Evolutionary conservation across 2,888 invertebrate species (phyloP), one percentile per base, ranked within the genome.

Genomic region (Drosophila imparisetae): DNA sequence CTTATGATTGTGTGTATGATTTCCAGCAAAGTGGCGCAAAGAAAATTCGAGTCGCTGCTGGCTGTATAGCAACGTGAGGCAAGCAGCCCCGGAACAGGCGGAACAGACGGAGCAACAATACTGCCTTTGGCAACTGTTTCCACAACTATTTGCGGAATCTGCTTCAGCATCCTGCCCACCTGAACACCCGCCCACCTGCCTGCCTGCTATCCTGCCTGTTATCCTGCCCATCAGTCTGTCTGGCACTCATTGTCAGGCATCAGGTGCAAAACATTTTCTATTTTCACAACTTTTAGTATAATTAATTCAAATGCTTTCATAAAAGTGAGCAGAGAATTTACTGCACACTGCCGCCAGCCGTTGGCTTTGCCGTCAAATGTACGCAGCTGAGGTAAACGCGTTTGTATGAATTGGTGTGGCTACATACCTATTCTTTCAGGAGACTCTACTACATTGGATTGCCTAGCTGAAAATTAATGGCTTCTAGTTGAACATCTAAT

Each of bases 261-360:
- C 87, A 89, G 86, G 80, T 89, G 87, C 75, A 88, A 81, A 89
- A 72, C 83, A 82, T 85, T 90, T 86, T 86, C 88, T 82, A 84
- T 84, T 88, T 79, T 84, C 86, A 88, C 86, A 84, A 86, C 89
- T 86, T 84, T 86, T 64, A 78, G 82, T 79, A 86, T 88, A 86
- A 88, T 86, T 86, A 86, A 86, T 89, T 89, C 87, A 89, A 89
- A 81, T 80, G 87, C 75, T 84, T 77, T 77, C 77, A 73, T 69
- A 79, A 75, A 64, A 52, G 57, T 65, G 49, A 60, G 61, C 66
- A 40, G 7, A 66, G 42, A 66, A 48, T 52, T 64, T 54, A 49
- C 66, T 29, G 50, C 42, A 34, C 18, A 30, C 5, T 10, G 49
- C 48, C 59, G 24, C 58, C 57, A 48, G 60, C 50, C 38, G 42